Percentiles rank a stretch among this genome's conserved stretches.
Conservation (phyloP, 2,888 invertebrate genomes). For the Synergus japonicus region DNA sequence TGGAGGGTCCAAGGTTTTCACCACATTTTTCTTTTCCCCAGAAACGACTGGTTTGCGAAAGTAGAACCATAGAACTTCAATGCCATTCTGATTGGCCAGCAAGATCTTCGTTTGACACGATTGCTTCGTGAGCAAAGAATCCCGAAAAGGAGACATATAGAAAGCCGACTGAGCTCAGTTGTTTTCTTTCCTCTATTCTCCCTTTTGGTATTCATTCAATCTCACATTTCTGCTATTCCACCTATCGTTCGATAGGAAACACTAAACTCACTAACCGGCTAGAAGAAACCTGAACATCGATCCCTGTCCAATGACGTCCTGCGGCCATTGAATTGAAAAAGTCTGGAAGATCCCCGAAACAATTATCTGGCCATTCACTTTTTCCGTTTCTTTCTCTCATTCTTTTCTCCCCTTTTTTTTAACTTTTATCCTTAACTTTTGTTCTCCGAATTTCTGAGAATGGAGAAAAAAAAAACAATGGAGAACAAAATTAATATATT, state of each 20-base stretch:
- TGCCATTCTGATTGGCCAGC: constrained; percentile 64
- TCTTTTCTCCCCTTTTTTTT: neutral
- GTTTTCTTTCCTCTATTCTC: constrained; percentile 54
- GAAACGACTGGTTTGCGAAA: constrained; percentile 13
- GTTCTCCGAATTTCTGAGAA: neutral
- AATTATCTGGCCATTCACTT: constrained; percentile 52
- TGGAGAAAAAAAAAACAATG: neutral
- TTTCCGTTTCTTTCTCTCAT: neutral
- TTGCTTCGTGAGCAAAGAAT: constrained; percentile 62
- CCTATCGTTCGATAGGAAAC: constrained; percentile 52
- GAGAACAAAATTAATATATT: neutral
- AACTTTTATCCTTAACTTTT: neutral
- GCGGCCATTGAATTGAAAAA: constrained; percentile 26
- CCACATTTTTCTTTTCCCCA: constrained; percentile 17
- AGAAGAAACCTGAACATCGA: constrained; percentile 51
- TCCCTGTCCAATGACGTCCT: constrained; percentile 28
- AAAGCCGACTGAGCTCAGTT: constrained; percentile 9
- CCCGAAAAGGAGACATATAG: constrained; percentile 30
- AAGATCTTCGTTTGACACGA: constrained; percentile 60
- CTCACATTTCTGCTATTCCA: constrained; percentile 33
- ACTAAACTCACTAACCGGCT: constrained; percentile 51
- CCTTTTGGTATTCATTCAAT: constrained; percentile 44
- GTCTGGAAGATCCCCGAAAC: constrained; percentile 53
- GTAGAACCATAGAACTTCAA: constrained; percentile 50
- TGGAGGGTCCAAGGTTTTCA: constrained; percentile 20